Evolutionary conservation across 2,888 invertebrate genomes (phyloP).

Genomic region (Bembecia ichneumoniformis): DNA sequence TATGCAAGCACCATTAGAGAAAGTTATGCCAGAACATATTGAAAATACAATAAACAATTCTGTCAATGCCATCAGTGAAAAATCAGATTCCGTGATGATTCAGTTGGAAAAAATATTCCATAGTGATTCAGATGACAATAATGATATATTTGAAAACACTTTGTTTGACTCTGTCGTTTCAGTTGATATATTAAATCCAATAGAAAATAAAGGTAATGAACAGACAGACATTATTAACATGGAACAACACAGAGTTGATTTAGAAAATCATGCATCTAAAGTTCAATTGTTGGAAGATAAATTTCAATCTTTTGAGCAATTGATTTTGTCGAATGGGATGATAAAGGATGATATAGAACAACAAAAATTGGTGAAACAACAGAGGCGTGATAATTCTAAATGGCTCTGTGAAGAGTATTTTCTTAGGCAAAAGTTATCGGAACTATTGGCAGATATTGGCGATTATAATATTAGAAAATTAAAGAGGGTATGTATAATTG

Average conservation of each 20-base stretch:
- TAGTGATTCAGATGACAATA: slow-evolving; percentile 48
- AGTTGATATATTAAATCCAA: slow-evolving; percentile 11
- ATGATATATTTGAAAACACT: slow-evolving; percentile 53
- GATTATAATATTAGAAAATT: slow-evolving; percentile 49
- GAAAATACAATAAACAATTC: no score
- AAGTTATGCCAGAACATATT: no score
- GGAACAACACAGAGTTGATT: slow-evolving; percentile 11
- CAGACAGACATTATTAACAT: no score
- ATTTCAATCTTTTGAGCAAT: slow-evolving; percentile 43
- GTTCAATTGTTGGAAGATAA: slow-evolving; percentile 50
- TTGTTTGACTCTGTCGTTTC: slow-evolving; percentile 22
- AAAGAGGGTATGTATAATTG: slow-evolving; percentile 31
- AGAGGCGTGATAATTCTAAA: slow-evolving; percentile 31
- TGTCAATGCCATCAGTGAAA: no score
- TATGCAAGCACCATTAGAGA: slow-evolving; percentile 10
- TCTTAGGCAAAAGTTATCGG: slow-evolving; percentile 45
- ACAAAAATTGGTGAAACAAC: slow-evolving; percentile 19
- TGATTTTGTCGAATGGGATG: slow-evolving; percentile 40
- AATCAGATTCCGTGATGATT: slow-evolving; percentile 16
- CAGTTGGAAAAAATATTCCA: slow-evolving; percentile 62
- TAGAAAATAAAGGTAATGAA: slow-evolving; percentile 10
- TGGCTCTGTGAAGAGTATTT: slow-evolving; percentile 66
- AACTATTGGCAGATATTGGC: slow-evolving; percentile 51
- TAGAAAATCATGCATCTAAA: slow-evolving; percentile 37
- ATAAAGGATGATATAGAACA: slow-evolving; percentile 24